Evolutionary conservation across 2,113 vertebrate genomes (phyloP), one percentile per base, ranked within the genome.

Genomic region (Jaculus jaculus): DNA sequence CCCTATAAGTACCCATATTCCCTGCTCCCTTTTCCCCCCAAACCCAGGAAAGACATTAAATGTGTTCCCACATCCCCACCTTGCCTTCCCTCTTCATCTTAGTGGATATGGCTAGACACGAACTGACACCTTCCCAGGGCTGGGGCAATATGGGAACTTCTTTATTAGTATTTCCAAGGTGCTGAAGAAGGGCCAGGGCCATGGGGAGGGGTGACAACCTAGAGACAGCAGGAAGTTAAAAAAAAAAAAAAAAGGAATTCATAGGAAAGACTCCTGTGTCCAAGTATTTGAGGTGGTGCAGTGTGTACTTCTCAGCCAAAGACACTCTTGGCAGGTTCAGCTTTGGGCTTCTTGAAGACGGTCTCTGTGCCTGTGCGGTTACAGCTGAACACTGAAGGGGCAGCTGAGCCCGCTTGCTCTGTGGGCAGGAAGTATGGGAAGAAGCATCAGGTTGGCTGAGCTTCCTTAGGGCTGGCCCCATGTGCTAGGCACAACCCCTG

Each of bases 381-480:
- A 0, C 96, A 95, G 90, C 99, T 99, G 98, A 99, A 99, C 71
- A 99, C 94, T 0, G 99, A 99, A 0, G 99, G 99, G 60, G 99
- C 99, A 3, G 97, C 98, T 7, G 97, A 97, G 2, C 99, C 99
- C 92, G 98, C 98, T 90, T 99, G 98, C 85, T 99, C 99, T 99
- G 90, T 28, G 92, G 96, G 91, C 58, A 96, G 94, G 95, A 28
- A 54, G 34, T 15, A 54, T 78, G 24, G 39, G 77, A 58, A 71
- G 42, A 12, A 2, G 8, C 34, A 54, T 98, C 78, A 97, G 86
- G 79, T 12, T 20, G 17, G 23, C 7, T 61, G 54, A 28, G 37
- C 24, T 85, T 81, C 61, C 88, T 23, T 10, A 4, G 18, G 30
- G 10, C 61, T 66, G 30, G 5, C 30, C 51, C 58, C 54, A 42